Evolutionary conservation across 1,140 invertebrate species (phyloP).

Genomic region (Odontomachus brunneus): DNA sequence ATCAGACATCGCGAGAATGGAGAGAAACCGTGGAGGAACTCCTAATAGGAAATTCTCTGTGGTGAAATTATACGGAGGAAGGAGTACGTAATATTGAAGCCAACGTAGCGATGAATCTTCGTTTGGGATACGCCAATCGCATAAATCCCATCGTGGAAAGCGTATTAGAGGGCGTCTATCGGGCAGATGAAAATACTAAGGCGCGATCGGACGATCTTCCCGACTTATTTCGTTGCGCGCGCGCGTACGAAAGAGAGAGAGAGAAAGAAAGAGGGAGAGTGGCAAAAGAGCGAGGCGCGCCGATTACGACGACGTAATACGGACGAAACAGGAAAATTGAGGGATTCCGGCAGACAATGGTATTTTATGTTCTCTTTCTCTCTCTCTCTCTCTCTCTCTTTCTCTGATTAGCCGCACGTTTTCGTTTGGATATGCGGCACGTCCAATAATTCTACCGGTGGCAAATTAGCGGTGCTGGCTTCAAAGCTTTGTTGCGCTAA

Average conservation of each 20-base stretch:
- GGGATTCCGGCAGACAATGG: neutral
- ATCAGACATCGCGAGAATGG: slow-evolving; percentile 47
- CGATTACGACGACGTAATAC: neutral
- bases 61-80: slow-evolving; percentile 65
- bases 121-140: slow-evolving; percentile 24
- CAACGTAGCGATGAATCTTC: slow-evolving; percentile 45
- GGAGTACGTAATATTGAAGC: slow-evolving; percentile 41
- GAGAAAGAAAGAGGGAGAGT: no score
- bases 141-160: slow-evolving; percentile 35
- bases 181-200: neutral
- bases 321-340: neutral
- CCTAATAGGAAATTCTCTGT: slow-evolving; percentile 65
- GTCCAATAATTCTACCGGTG: slow-evolving; percentile 47
- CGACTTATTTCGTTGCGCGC: neutral
- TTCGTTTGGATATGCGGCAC: neutral
- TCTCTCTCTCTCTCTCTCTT: no score
- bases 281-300: no score
- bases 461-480: slow-evolving; percentile 40
- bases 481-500: slow-evolving; percentile 55
- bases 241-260: no score
- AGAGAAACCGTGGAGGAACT: slow-evolving; percentile 43
- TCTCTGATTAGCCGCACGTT: slow-evolving; percentile 17
- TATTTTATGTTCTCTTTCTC: slow-evolving; percentile 25
- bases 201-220: neutral
- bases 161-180: neutral